Evolutionary conservation across 2,888 invertebrate species (phyloP).

Genomic region (Lepetodrilus schrolli): DNA sequence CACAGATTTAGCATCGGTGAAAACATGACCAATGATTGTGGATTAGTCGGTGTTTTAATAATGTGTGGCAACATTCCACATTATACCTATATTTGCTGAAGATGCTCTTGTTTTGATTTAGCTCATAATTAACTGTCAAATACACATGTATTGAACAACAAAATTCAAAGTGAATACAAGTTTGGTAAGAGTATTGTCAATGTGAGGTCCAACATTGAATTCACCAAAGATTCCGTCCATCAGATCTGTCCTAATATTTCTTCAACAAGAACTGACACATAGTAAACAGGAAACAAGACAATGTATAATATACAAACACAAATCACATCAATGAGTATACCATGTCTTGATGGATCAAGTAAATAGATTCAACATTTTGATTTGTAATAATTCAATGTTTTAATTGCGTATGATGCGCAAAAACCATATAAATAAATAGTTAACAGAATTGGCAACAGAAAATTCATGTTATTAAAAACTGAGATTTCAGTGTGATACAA

Average conservation of each 20-base stretch:
- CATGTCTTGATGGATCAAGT: conserved; percentile 34
- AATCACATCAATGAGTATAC: background rate
- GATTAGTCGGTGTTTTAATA: too few species aligned
- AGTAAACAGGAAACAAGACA: background rate
- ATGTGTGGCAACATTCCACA: too few species aligned
- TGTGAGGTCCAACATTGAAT: too few species aligned
- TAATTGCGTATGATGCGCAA: conserved; percentile 36
- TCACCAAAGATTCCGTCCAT: too few species aligned
- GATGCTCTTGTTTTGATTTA: conserved; percentile 17
- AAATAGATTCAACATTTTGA: conserved; percentile 39
- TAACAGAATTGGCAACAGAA: conserved; percentile 38
- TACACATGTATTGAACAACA: conserved; percentile 14
- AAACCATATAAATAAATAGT: conserved; percentile 38
- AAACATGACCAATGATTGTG: too few species aligned
- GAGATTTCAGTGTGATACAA: conserved; percentile 35
- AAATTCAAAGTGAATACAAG: too few species aligned
- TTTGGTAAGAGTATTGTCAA: conserved; percentile 7
- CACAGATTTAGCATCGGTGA: too few species aligned
- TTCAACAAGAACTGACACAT: too few species aligned
- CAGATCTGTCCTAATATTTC: too few species aligned
- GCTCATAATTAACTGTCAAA: conserved; percentile 1
- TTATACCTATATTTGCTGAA: background rate
- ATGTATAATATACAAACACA: background rate
- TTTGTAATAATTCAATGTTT: conserved; percentile 35
- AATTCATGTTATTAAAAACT: conserved; percentile 34